These are phyloP conservation scores for Cryptoprocta ferox DNA, from an alignment of 2,797 vertebrate genomes.

Conservation along the genomic window DNA sequence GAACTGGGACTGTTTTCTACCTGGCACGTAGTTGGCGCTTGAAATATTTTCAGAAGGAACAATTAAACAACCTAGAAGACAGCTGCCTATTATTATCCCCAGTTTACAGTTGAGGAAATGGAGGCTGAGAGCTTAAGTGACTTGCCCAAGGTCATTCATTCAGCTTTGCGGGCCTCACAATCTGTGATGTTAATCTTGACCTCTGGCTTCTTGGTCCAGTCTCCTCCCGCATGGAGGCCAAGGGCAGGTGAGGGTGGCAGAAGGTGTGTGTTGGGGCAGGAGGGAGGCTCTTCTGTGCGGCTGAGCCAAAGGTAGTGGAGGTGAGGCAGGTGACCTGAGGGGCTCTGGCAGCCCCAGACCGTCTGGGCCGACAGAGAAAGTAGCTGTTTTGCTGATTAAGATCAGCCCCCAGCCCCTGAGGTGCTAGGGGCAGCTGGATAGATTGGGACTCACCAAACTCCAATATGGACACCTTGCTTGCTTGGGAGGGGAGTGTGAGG, in stretches of 20 bases:
- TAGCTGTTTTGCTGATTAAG: background rate
- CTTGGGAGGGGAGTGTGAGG: background rate
- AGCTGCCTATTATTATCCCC: background rate
- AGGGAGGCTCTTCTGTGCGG: background rate
- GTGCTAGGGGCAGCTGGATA: background rate
- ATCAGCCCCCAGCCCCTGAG: background rate
- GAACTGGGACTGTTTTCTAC: background rate
- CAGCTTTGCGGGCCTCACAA: background rate
- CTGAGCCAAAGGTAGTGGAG: background rate
- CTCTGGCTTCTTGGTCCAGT: background rate
- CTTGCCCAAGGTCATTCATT: background rate
- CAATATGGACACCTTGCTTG: background rate
- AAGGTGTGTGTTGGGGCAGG: background rate
- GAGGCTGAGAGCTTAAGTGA: background rate
- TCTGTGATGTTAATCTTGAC: background rate
- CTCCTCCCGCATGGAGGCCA: background rate
- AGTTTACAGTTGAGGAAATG: background rate
- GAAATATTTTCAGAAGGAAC: background rate
- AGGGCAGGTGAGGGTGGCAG: background rate
- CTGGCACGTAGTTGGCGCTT: rapidly evolving
- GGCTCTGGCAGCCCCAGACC: background rate
- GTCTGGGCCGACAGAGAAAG: background rate
- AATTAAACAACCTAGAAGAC: background rate
- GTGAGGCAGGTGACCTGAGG: background rate
- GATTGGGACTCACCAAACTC: background rate